Percentiles rank a stretch among this genome's conserved stretches.
Evolutionary conservation across 2,888 invertebrate species (phyloP).

Genomic region (Eueremaeus valkanovi): DNA sequence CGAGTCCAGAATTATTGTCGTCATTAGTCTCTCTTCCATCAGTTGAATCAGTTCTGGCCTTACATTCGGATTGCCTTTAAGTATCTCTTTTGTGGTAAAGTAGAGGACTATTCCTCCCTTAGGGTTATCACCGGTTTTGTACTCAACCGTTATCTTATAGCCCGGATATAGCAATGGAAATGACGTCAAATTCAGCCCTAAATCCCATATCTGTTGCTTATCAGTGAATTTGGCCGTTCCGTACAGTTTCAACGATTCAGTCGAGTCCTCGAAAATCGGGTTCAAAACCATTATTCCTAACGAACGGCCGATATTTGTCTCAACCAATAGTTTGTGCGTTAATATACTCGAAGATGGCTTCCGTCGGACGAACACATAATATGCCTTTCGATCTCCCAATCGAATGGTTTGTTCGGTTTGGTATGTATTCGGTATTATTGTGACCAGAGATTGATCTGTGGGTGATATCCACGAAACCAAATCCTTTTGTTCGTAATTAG

Average conservation of each 20-base stretch:
- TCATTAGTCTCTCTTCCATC: constrained; percentile 39
- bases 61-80: constrained; percentile 24
- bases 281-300: constrained; percentile 84
- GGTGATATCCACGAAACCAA: constrained; percentile 81
- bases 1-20: constrained; percentile 34
- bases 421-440: background rate
- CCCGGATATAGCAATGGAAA: constrained; percentile 57
- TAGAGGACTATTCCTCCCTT: constrained; percentile 77
- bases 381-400: constrained; percentile 59
- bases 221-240: background rate
- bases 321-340: constrained; percentile 39
- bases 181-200: constrained; percentile 75
- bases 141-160: constrained; percentile 72
- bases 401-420: background rate
- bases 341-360: constrained; percentile 14
- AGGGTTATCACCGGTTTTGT: constrained; percentile 71
- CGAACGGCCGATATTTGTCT: constrained; percentile 44
- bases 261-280: constrained; percentile 80
- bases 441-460: constrained; percentile 7
- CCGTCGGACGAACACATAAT: constrained; percentile 36
- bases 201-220: constrained; percentile 64
- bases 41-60: constrained; percentile 25
- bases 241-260: constrained; percentile 73
- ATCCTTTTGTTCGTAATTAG: constrained; percentile 78
- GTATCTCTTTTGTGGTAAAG: constrained; percentile 56